Conservation (phyloP, 2,888 invertebrate species). For the Drymonia ruficornis region DNA sequence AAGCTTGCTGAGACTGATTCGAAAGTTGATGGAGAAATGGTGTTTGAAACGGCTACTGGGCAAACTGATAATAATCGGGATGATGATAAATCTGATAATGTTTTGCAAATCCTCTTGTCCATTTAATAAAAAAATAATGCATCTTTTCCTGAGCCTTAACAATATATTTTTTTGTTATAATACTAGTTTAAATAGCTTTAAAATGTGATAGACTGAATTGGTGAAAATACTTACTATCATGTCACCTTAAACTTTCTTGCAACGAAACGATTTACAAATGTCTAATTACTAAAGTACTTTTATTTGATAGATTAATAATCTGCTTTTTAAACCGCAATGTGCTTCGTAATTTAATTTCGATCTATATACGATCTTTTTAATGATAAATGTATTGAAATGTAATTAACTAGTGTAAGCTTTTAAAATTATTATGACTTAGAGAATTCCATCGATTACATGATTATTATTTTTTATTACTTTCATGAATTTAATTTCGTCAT, state of each 20-base stretch:
- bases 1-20: slow-evolving; percentile 38
- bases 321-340: slow-evolving; percentile 1
- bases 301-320: too few relatives aligned
- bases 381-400: not conserved
- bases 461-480: too few relatives aligned
- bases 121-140: slow-evolving; percentile 36
- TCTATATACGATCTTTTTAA: not conserved
- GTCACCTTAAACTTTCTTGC: too few relatives aligned
- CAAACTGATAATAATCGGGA: slow-evolving; percentile 43
- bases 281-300: too few relatives aligned
- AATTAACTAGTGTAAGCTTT: slow-evolving; percentile 16
- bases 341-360: not conserved
- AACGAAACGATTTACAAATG: too few relatives aligned
- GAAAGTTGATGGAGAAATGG: slow-evolving; percentile 62
- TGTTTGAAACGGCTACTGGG: slow-evolving; percentile 61
- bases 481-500: too few relatives aligned
- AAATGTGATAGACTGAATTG: too few relatives aligned
- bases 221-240: too few relatives aligned
- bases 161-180: too few relatives aligned
- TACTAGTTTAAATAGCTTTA: too few relatives aligned
- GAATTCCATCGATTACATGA: too few relatives aligned
- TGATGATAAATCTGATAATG: slow-evolving; percentile 52
- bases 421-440: slow-evolving; percentile 6
- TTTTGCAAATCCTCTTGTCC: slow-evolving; percentile 68
- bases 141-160: too few relatives aligned